Conservation (phyloP, 2,113 vertebrate species). For the Vanacampus margaritifer region DNA sequence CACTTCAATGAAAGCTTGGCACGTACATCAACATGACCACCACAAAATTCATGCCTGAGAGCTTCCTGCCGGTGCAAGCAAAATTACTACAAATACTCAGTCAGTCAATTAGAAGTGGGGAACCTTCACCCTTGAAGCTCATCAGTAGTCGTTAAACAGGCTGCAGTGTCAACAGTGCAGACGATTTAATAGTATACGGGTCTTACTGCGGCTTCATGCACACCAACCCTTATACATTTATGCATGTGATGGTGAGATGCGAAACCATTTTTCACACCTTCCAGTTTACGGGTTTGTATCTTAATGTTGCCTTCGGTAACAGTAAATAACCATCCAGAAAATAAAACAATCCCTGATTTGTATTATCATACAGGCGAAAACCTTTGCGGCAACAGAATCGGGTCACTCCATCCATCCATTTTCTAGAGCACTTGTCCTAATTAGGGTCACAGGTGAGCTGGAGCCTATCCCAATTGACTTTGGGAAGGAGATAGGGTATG, state of each 20-base stretch:
- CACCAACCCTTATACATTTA: slow-evolving; percentile 37
- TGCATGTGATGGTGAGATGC: slow-evolving; percentile 26
- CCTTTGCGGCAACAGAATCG: background rate
- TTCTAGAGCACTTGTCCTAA: background rate
- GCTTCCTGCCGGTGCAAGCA: slow-evolving; percentile 9
- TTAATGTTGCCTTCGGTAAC: background rate
- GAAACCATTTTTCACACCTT: slow-evolving; percentile 8
- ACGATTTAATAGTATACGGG: slow-evolving; percentile 37
- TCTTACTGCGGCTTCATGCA: background rate
- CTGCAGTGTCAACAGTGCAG: slow-evolving; percentile 46
- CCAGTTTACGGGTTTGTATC: background rate
- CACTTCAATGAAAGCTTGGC: slow-evolving; percentile 17
- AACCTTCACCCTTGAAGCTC: slow-evolving; percentile 46
- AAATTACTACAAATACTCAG: slow-evolving; percentile 41
- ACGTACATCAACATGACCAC: slow-evolving; percentile 42
- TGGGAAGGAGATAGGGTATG: no score
- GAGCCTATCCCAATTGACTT: no score
- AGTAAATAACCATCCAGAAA: background rate
- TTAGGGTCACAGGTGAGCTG: background rate
- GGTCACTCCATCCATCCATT: background rate
- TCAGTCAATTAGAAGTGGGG: slow-evolving; percentile 52
- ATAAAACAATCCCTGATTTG: background rate
- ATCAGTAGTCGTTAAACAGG: slow-evolving; percentile 61
- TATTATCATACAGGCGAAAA: background rate
- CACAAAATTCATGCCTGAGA: slow-evolving; percentile 46